Evolutionary conservation across 2,113 vertebrate genomes (phyloP), one percentile per base, ranked within the genome.

Genomic region (Xiphias gladius): DNA sequence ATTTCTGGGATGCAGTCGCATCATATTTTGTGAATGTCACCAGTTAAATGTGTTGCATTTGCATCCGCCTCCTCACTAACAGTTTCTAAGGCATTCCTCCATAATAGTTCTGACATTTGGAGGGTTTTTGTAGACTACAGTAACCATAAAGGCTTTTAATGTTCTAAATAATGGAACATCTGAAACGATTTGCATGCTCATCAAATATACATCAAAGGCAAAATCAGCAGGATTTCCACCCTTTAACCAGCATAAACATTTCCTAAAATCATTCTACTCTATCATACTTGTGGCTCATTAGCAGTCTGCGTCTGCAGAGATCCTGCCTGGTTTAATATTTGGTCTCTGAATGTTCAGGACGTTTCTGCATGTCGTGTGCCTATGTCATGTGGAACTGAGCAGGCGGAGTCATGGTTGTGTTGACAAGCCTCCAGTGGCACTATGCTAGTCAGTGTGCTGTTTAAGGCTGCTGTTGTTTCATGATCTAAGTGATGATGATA

Each of bases 161-260:
- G 8, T 37, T 48, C 14, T 10, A 66, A n/a, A 76, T 58, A 16
- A 54, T 43, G 13, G 41, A 62, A 28, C 58, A 39, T 22, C 28
- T 59, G 5, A 70, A 64, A 77, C 2, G 26, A 37, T 76, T 71
- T 41, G 26, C 22, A 37, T 50, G 58, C 67, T 76, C 63, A 71
- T 76, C 16, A 71, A 71, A 71, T 64, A 58, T 39, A 55, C 48
- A 71, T 76, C 48, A 76, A 70, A 76, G 37, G 19, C 20, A 6
- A n/a, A 8, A 17, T 67, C 20, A 46, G 52, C 35, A 30, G 24
- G 63, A 32, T 32, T 67, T 26, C 19, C 13, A n/a, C 7, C 19
- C 11, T 30, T 58, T 46, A 76, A 58, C 14, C 20, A 65, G 50
- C n/a, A 6, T 39, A 57, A 55, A 71, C 52, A 67, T 76, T 63